A percentile compares a stretch with the other conserved stretches of the same genome.
Conservation (phyloP, 2,797 vertebrate genomes). For the Gambusia yucatana region DNA sequence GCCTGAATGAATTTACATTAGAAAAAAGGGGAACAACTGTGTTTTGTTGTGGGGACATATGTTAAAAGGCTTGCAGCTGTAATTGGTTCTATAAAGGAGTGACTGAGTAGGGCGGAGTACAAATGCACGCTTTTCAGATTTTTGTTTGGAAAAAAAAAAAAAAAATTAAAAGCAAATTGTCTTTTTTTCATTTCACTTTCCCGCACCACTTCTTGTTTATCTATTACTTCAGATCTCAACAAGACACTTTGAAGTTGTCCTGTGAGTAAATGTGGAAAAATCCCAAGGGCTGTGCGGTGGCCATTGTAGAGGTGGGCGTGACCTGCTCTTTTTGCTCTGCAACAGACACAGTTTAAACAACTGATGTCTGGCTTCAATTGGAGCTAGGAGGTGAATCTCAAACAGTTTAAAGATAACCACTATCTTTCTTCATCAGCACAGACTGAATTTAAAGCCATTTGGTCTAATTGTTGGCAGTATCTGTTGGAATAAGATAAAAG, state of each 20-base stretch:
- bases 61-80: neutral
- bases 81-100: neutral
- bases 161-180: neutral
- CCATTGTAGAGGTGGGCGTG: neutral
- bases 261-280: neutral
- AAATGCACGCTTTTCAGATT: neutral
- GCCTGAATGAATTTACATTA: neutral
- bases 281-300: neutral
- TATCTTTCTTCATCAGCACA: neutral
- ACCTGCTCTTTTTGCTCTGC: neutral
- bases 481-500: neutral
- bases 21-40: neutral
- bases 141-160: neutral
- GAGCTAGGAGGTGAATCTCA: neutral
- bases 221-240: neutral
- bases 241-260: neutral
- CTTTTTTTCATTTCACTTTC: neutral
- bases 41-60: neutral
- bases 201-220: neutral
- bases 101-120: neutral
- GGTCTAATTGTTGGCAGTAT: neutral
- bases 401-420: neutral
- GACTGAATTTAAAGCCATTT: neutral
- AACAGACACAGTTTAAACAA: neutral
- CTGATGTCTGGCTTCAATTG: neutral